Evolutionary conservation across 35 echinoderm and acorn worm species (phyloP).

Genomic region (Hemicentrotus pulcherrimus): DNA sequence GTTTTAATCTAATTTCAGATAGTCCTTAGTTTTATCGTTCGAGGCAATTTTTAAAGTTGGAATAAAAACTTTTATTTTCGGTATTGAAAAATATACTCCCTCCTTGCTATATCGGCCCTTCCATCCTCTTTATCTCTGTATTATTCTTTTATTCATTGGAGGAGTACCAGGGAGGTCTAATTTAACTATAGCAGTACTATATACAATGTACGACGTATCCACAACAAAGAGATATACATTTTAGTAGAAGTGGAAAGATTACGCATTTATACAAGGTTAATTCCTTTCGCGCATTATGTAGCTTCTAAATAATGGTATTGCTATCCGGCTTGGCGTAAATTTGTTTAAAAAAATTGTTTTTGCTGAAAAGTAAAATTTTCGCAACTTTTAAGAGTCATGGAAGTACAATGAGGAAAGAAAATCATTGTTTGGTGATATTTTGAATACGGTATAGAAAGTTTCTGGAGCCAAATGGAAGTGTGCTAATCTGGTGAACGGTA

Average conservation of each 20-base stretch:
- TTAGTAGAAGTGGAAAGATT: constrained; percentile 15
- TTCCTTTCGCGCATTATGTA: neutral
- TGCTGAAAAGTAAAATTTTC: neutral
- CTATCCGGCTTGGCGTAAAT: neutral
- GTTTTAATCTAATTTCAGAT: neutral
- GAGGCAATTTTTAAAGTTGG: neutral
- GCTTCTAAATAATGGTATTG: neutral
- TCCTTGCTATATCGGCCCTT: neutral
- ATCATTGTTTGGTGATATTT: neutral
- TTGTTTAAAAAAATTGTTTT: too few species aligned
- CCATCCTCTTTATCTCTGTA: neutral
- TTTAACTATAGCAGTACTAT: constrained; percentile 39
- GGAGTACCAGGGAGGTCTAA: neutral
- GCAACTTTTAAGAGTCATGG: neutral
- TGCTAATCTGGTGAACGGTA: neutral
- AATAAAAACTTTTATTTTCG: neutral
- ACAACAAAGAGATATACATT: constrained; percentile 28
- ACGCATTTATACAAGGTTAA: neutral
- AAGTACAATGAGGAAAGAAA: neutral
- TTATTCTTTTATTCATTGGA: neutral
- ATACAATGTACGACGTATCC: constrained; percentile 27
- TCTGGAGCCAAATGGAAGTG: neutral
- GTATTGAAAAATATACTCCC: neutral
- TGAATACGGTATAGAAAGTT: neutral
- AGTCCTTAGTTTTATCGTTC: neutral